A percentile compares a stretch with the other conserved stretches of the same genome.
These are phyloP conservation scores for Harpalus rubripes DNA, from an alignment of 2,888 invertebrate genomes.

Conservation along the genomic window DNA sequence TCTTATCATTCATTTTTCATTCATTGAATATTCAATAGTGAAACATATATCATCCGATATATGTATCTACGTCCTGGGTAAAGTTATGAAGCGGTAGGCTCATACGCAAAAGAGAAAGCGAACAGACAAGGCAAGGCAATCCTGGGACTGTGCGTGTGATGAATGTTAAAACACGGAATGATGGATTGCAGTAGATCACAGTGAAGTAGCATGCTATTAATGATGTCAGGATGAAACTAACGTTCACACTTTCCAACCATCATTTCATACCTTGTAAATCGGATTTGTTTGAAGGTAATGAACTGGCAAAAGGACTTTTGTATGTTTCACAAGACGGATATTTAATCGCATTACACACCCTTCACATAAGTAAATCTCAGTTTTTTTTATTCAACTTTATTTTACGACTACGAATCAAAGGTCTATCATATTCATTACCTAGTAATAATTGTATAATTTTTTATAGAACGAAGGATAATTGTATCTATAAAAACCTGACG, in stretches of 20 bases:
- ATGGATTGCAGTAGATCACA: constrained; percentile 50
- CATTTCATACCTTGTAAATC: neutral
- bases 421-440: too few species aligned
- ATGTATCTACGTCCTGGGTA: neutral
- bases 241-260: neutral
- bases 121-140: neutral
- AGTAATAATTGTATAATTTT: too few species aligned
- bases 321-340: neutral
- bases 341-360: neutral
- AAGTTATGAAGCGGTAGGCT: neutral
- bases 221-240: constrained; percentile 46
- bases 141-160: constrained; percentile 11
- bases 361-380: neutral
- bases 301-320: constrained; percentile 14
- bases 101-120: neutral
- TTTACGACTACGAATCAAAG: too few species aligned
- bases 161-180: constrained; percentile 53
- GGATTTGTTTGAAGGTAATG: constrained; percentile 14
- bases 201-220: constrained; percentile 43
- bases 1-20: neutral
- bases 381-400: neutral
- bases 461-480: too few species aligned
- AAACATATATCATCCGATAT: neutral
- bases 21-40: neutral
- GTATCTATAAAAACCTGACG: too few species aligned